Percentiles rank a stretch among this genome's conserved stretches.
phyloP scores from a whole-genome alignment of 2,888 invertebrate genomes.

The Craniophora ligustri region DNA sequence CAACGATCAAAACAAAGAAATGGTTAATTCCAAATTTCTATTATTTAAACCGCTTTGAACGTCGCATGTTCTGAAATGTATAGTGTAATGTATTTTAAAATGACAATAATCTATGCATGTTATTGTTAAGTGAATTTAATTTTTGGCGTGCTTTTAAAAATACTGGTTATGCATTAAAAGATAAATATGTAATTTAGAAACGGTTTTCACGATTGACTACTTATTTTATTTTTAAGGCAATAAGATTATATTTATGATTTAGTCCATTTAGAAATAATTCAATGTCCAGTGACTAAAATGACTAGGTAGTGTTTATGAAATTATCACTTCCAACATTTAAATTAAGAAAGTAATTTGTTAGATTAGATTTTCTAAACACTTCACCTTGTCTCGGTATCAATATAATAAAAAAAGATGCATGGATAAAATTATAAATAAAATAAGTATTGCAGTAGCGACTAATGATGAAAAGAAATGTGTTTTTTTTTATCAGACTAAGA shows the following conservation, averaged over 20 bases:
- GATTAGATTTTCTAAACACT: no score
- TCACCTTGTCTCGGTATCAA: no score
- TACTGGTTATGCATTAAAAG: background rate
- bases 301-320: background rate
- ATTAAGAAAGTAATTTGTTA: no score
- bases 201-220: conserved; percentile 7
- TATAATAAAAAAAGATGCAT: no score
- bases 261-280: background rate
- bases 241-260: background rate
- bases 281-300: background rate
- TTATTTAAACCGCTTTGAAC: conserved; percentile 31
- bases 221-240: background rate
- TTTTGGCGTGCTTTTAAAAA: conserved; percentile 8
- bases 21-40: conserved; percentile 4
- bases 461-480: no score
- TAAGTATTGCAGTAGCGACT: no score
- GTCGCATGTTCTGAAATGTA: conserved; percentile 42
- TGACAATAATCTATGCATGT: conserved; percentile 42
- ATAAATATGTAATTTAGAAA: background rate
- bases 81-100: no score
- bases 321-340: no score
- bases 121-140: conserved; percentile 2
- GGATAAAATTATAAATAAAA: no score
- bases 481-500: no score
- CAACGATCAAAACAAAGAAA: conserved; percentile 36